These are phyloP conservation scores for Drosophila fuyamai DNA, from an alignment of 1,140 invertebrate genomes.

Conservation along the genomic window DNA sequence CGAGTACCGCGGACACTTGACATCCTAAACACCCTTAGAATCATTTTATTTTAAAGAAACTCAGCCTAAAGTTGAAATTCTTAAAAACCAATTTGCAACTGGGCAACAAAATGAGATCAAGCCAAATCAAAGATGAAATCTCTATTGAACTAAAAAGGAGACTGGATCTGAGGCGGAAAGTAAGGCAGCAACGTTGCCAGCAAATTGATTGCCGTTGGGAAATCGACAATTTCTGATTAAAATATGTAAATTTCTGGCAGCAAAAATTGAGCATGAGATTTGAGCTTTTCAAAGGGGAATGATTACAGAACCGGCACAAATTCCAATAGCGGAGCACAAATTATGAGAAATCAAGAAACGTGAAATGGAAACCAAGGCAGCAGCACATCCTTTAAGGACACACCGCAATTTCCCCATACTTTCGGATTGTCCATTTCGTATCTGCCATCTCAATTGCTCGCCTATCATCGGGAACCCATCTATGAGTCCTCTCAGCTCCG, in stretches of 20 bases:
- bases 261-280: constrained; percentile 26
- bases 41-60: constrained; percentile 17
- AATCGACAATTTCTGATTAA: constrained; percentile 40
- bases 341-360: constrained; percentile 58
- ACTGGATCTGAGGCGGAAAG: not conserved
- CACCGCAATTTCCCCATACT: not conserved
- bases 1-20: constrained; percentile 17
- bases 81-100: constrained; percentile 9
- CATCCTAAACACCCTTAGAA: constrained; percentile 12
- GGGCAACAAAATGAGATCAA: constrained; percentile 19
- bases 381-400: constrained; percentile 18
- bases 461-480: constrained; percentile 46
- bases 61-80: constrained; percentile 7
- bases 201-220: constrained; percentile 33
- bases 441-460: constrained; percentile 43
- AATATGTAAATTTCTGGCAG: constrained; percentile 29
- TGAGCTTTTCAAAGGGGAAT: constrained; percentile 23
- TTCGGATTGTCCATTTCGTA: constrained; percentile 24
- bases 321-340: constrained; percentile 34
- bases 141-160: constrained; percentile 8
- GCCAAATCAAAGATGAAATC: constrained; percentile 23
- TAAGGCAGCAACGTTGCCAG: not conserved
- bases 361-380: constrained; percentile 37
- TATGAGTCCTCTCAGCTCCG: constrained; percentile 4
- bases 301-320: constrained; percentile 14